Evolutionary conservation across 2,113 vertebrate species (phyloP).

Genomic region (Ascaphus truei): DNA sequence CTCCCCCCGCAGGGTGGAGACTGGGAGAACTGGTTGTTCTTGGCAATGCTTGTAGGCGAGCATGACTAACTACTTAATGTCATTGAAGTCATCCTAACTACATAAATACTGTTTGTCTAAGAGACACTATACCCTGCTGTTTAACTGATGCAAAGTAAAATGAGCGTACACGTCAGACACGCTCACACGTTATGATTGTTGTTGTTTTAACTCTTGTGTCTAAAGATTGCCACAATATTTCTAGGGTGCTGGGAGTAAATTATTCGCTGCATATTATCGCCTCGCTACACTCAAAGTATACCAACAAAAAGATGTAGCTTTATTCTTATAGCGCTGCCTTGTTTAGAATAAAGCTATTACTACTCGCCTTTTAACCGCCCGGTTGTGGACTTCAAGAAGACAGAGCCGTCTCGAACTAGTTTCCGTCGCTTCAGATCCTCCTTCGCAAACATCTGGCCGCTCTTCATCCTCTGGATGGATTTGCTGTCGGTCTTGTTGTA

Average conservation of each 20-base stretch:
- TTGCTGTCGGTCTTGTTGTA: constrained; percentile 85
- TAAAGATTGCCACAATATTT: too few species aligned
- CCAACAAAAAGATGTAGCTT: too few species aligned
- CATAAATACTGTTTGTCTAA: neutral
- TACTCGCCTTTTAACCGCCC: constrained; percentile 81
- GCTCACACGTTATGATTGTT: too few species aligned
- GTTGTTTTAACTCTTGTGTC: too few species aligned
- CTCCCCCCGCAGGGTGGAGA: constrained; percentile 19
- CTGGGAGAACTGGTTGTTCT: constrained; percentile 30
- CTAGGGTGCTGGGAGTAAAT: too few species aligned
- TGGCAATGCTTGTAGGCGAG: neutral
- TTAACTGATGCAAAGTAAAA: neutral
- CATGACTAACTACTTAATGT: neutral
- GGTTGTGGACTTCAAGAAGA: constrained; percentile 76
- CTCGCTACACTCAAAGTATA: too few species aligned
- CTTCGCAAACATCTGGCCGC: constrained; percentile 89
- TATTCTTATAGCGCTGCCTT: neutral
- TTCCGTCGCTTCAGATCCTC: constrained; percentile 86
- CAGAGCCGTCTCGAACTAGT: constrained; percentile 80
- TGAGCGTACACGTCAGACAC: too few species aligned
- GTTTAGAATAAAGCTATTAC: neutral
- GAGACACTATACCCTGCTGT: neutral
- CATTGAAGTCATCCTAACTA: neutral
- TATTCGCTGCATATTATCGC: too few species aligned
- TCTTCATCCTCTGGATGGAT: constrained; percentile 95